Evolutionary conservation across 2,888 invertebrate species (phyloP).

Genomic region (Trileptium ribeirensis): DNA sequence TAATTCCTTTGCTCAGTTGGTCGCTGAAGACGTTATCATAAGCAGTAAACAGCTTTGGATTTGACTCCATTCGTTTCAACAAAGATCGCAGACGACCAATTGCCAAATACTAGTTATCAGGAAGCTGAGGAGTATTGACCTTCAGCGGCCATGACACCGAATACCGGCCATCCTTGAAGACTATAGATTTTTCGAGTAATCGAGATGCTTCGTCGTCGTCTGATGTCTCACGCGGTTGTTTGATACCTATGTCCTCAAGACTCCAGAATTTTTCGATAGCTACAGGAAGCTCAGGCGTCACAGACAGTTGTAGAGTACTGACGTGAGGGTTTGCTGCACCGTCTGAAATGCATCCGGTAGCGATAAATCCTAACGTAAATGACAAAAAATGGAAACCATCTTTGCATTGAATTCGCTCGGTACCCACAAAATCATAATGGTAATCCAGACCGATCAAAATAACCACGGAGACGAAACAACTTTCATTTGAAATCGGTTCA

Average conservation of each 20-base stretch:
- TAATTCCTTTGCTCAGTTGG: constrained; percentile 19
- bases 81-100: background rate
- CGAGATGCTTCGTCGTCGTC: background rate
- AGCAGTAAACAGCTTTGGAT: constrained; percentile 11
- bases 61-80: background rate
- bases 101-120: background rate
- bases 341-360: background rate
- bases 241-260: background rate
- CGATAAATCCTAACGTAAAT: background rate
- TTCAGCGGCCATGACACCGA: background rate
- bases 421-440: background rate
- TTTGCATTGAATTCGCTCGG: background rate
- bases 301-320: background rate
- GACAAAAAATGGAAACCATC: background rate
- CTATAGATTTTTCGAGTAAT: background rate
- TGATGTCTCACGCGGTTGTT: background rate
- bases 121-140: background rate
- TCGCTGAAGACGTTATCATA: constrained; percentile 23
- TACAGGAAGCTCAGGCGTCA: background rate
- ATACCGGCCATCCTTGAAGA: background rate
- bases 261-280: background rate
- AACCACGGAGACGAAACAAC: background rate
- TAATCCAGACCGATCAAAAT: constrained; percentile 8
- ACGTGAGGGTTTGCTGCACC: background rate
- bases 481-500: background rate